Conservation (phyloP, 2,888 invertebrate species). For the Microplitis deprimator region DNA sequence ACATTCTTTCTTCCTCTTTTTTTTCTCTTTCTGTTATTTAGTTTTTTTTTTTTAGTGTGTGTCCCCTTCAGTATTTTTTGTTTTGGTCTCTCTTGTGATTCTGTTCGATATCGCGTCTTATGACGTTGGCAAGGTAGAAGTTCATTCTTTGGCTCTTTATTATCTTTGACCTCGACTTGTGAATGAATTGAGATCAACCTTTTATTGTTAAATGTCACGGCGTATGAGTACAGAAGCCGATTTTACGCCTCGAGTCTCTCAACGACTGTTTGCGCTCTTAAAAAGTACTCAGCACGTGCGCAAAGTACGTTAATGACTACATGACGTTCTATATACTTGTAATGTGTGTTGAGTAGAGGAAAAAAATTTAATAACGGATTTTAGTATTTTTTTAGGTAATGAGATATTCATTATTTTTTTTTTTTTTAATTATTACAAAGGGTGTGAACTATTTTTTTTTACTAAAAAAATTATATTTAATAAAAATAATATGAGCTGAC, state of each 20-base stretch:
- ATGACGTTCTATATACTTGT: background rate
- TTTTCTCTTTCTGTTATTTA: constrained; percentile 23
- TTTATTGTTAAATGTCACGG: constrained; percentile 42
- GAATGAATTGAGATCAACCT: constrained; percentile 35
- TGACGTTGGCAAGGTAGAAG: background rate
- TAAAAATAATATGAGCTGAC: too few relatives aligned
- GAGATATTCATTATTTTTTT: background rate
- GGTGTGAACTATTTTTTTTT: background rate
- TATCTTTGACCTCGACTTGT: constrained; percentile 45
- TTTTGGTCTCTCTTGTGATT: background rate
- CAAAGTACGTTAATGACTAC: constrained; percentile 36
- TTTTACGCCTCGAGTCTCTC: constrained; percentile 62
- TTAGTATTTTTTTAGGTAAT: background rate
- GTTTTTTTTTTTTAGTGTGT: background rate
- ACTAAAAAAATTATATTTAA: background rate
- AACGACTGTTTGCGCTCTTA: constrained; percentile 67
- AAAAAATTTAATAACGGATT: constrained; percentile 16
- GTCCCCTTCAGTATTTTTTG: background rate
- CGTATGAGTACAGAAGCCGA: constrained; percentile 48
- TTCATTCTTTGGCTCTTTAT: constrained; percentile 30
- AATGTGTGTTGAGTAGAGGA: background rate
- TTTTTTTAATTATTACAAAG: background rate
- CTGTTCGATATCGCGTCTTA: constrained; percentile 10
- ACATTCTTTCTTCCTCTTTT: constrained; percentile 17
- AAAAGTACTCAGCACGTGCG: constrained; percentile 66